Evolutionary conservation across 2,797 vertebrate species (phyloP), one percentile per base, ranked within the genome.

Genomic region (Lacerta agilis): DNA sequence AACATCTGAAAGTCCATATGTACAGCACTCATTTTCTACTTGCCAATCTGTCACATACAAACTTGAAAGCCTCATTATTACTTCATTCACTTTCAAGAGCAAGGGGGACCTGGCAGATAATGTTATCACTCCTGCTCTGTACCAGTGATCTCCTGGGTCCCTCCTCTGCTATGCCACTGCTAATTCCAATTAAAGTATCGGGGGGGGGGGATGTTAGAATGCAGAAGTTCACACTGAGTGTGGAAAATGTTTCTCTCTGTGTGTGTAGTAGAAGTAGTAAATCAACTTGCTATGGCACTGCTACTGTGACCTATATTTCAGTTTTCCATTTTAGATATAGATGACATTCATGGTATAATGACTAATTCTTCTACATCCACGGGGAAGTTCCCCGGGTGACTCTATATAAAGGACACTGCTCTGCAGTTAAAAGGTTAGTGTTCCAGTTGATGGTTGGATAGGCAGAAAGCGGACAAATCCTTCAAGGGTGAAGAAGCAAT

Each of bases 381-480:
- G 36, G 64, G 55, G 33, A 88, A 77, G 25, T 23, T 90, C 33
- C 82, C 43, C 38, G 0, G 1, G 8, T 9, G 41, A 23, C 36
- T 0, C 72, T 33, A 6, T 18, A 86, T 2, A 90, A 72, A 43
- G 45, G n/a, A 41, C 66, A 87, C 10, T 66, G 64, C 77, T 92
- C 45, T 75, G 4, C 69, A 85, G 41, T 33, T 87, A 67, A 92
- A 89, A 83, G 61, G 33, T 84, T 76, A 83, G 49, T 33, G 66
- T 80, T 85, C 77, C 82, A 89, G 1, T 77, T 91, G 86, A 93
- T 88, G 72, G 75, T 78, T 87, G 91, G 78, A 86, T 90, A 93
- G 90, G 87, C 77, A 88, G 36, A 78, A 38, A 92, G 38, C 5
- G 83, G 78, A 77, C 13, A 69, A 64, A 85, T 73, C 66, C 80